Evolutionary conservation across 2,888 invertebrate genomes (phyloP), one percentile per base, ranked within the genome.

Genomic region (Deilephila porcellus): DNA sequence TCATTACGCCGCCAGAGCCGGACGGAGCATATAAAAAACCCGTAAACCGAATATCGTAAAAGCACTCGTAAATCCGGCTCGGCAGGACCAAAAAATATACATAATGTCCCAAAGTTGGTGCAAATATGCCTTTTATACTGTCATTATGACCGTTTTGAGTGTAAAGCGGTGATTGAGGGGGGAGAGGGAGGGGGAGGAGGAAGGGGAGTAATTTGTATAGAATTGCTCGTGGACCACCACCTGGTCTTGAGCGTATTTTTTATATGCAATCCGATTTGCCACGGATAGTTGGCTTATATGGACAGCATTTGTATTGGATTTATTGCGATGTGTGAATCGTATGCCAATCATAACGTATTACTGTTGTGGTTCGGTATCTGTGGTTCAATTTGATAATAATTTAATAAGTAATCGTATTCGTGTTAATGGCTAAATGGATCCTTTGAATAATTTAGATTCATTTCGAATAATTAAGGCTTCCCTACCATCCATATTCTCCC

Each of bases 1-100:
- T 86, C 83, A 86, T 86, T 82, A 83, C 76, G 70, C 76, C 74
- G 78, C 80, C 73, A 73, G 74, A 73, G 67, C 64, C 70, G 75
- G 74, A 77, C 63, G 74, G 74, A 72, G 80, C 78, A 81, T 79
- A 87, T 88, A 88, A 88, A 88, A 87, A 88, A 83, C 84, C 82
- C 88, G 85, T 88, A 88, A 88, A 87, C 76, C 77, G 73, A 25
- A 71, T 73, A 74, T 79, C 81, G 79, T 83, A 83, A 83, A 82
- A 71, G 8, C 34, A 71, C 67, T 76, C 81, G 78, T 80, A 79
- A 82, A 81, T 75, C 74, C 74, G 74, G 72, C 70, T 52, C 14
- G 73, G 74, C 77, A 78, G 80, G 77, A 78, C 78, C 74, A 80
- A 81, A 79, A 79, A 79, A 76, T 75, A 77, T 76, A 76, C 71